Evolutionary conservation across 2,888 invertebrate genomes (phyloP).

Genomic region (Oscheius sp.): DNA sequence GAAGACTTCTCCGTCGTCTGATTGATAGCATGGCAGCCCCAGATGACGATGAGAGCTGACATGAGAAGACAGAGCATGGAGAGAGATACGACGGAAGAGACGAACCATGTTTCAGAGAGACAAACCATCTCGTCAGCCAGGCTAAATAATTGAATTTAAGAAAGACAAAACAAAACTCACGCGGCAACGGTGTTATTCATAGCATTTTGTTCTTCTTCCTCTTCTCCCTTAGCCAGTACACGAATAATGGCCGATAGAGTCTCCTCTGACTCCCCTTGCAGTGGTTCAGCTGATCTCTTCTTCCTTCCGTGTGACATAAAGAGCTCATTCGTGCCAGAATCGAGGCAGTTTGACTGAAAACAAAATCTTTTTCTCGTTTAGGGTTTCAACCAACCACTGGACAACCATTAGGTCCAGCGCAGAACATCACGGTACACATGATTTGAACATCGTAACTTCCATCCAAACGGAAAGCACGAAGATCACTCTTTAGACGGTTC

Average conservation of each 20-base stretch:
- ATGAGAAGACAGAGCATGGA: slow-evolving; percentile 68
- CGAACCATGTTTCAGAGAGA: slow-evolving; percentile 68
- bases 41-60: slow-evolving; percentile 68
- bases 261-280: slow-evolving; percentile 62
- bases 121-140: slow-evolving; percentile 57
- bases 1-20: slow-evolving; percentile 13
- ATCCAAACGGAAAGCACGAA: slow-evolving; percentile 70
- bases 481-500: slow-evolving; percentile 68
- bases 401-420: slow-evolving; percentile 70
- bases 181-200: slow-evolving; percentile 36
- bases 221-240: slow-evolving; percentile 70
- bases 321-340: slow-evolving; percentile 70
- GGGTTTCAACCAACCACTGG: slow-evolving; percentile 63
- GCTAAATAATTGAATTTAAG: slow-evolving; percentile 1
- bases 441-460: slow-evolving; percentile 71
- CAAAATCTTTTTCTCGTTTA: too few species aligned
- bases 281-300: slow-evolving; percentile 60
- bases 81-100: slow-evolving; percentile 67
- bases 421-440: slow-evolving; percentile 70
- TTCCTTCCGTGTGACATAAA: slow-evolving; percentile 70
- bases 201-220: slow-evolving; percentile 53
- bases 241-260: slow-evolving; percentile 69
- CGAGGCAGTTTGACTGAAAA: slow-evolving; percentile 68
- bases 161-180: slow-evolving; percentile 16
- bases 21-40: slow-evolving; percentile 61